phyloP scores from a whole-genome alignment of 2,797 vertebrate species.

The Avahi laniger region DNA sequence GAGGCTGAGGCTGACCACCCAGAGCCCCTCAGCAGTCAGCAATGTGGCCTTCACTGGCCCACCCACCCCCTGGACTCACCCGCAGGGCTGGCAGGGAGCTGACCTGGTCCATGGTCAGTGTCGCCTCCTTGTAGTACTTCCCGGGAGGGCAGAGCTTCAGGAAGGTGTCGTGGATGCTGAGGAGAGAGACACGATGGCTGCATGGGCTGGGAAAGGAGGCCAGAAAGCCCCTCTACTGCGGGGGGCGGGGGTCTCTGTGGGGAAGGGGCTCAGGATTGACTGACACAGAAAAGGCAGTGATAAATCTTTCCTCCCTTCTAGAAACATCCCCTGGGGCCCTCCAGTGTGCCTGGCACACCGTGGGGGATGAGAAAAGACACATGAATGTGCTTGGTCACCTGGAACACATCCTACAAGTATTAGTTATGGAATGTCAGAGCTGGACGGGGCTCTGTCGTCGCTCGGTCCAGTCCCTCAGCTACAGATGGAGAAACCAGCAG shows the following conservation, averaged over 20 bases:
- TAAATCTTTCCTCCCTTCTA: not conserved
- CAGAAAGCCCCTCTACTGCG: rapidly evolving
- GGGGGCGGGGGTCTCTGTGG: too few relatives aligned
- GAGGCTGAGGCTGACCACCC: not conserved
- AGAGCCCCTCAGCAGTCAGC: not conserved
- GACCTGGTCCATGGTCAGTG: slow-evolving; percentile 69
- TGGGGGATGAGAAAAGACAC: not conserved
- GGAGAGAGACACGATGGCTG: not conserved
- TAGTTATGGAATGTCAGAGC: not conserved
- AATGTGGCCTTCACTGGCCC: not conserved
- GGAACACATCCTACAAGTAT: not conserved
- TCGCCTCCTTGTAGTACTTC: slow-evolving; percentile 72
- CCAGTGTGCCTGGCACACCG: not conserved
- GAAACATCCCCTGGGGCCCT: not conserved
- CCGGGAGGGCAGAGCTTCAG: slow-evolving; percentile 69
- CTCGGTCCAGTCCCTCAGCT: not conserved
- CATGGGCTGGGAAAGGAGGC: not conserved
- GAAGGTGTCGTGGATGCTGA: slow-evolving; percentile 76
- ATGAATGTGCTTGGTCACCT: rapidly evolving
- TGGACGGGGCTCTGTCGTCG: not conserved
- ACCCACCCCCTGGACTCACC: slow-evolving; percentile 49
- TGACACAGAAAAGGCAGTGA: not conserved
- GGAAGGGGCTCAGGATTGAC: not conserved
- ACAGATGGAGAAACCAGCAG: not conserved
- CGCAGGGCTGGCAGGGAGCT: slow-evolving; percentile 74